Evolutionary conservation across 1,140 invertebrate genomes (phyloP).

Genomic region (Neodiprion lecontei): DNA sequence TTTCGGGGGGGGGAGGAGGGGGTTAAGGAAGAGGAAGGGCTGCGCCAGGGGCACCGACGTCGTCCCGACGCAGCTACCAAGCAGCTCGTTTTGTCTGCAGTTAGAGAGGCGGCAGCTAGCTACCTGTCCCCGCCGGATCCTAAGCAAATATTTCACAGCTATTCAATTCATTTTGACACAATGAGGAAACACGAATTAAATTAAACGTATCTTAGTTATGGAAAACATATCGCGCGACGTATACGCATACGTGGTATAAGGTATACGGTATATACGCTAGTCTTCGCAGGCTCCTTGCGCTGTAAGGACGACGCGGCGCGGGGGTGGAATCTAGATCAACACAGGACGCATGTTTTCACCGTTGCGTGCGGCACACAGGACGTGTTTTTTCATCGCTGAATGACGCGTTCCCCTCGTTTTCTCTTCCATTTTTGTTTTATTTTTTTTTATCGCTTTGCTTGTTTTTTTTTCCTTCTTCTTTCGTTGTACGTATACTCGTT

Average conservation of each 20-base stretch:
- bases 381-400: no score
- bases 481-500: neutral
- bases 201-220: conserved; percentile 32
- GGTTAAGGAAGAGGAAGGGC: conserved; percentile 64
- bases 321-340: conserved; percentile 1
- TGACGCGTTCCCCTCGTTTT: neutral
- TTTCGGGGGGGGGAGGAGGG: conserved; percentile 26
- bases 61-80: conserved; percentile 67
- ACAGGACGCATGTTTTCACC: neutral
- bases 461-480: neutral
- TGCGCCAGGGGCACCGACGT: conserved; percentile 65
- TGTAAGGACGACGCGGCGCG: neutral
- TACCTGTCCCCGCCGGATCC: conserved; percentile 32
- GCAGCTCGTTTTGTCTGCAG: conserved; percentile 56
- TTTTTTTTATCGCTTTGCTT: neutral
- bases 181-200: conserved; percentile 40
- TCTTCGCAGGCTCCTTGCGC: no score
- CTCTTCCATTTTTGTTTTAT: neutral
- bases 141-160: conserved; percentile 48
- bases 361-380: no score
- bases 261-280: no score
- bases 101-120: conserved; percentile 6
- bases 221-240: neutral
- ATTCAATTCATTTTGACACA: conserved; percentile 44
- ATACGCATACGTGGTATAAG: no score